A percentile compares a stretch with the other conserved stretches of the same genome.
Conservation (phyloP, 1,140 invertebrate genomes). For the Hypothenemus hampei region DNA sequence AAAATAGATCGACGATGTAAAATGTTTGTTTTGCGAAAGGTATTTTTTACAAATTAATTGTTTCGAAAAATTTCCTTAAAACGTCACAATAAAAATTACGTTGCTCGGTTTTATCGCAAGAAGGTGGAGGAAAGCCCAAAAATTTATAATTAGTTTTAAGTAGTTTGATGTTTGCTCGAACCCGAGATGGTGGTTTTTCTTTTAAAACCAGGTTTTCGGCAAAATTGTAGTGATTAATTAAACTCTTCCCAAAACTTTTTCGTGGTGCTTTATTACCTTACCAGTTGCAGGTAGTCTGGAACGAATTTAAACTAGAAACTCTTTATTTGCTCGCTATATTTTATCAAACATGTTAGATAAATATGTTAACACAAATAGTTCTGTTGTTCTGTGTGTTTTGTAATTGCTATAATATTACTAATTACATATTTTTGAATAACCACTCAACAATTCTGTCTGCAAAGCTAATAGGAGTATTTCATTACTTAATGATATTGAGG, state of each 20-base stretch:
- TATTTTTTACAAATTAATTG: not conserved
- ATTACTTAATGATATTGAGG: too few relatives aligned
- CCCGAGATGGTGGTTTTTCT: slow-evolving; percentile 11
- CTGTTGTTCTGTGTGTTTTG: too few relatives aligned
- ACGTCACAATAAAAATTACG: not conserved
- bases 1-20: not conserved
- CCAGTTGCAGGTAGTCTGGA: not conserved
- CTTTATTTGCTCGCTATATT: too few relatives aligned
- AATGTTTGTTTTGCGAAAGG: not conserved
- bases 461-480: too few relatives aligned
- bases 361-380: too few relatives aligned
- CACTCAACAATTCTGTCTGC: too few relatives aligned
- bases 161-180: slow-evolving; percentile 17
- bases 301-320: not conserved
- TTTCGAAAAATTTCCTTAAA: not conserved
- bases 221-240: slow-evolving; percentile 18
- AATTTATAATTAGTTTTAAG: slow-evolving; percentile 19
- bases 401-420: too few relatives aligned
- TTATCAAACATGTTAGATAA: too few relatives aligned
- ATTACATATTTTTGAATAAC: too few relatives aligned
- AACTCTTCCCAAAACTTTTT: slow-evolving; percentile 13
- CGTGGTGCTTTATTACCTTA: slow-evolving; percentile 3
- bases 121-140: slow-evolving; percentile 2
- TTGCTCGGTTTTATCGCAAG: not conserved
- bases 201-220: slow-evolving; percentile 1